Evolutionary conservation across 2,797 vertebrate genomes (phyloP), one percentile per base, ranked within the genome.

Genomic region (Sebastes iracundus): DNA sequence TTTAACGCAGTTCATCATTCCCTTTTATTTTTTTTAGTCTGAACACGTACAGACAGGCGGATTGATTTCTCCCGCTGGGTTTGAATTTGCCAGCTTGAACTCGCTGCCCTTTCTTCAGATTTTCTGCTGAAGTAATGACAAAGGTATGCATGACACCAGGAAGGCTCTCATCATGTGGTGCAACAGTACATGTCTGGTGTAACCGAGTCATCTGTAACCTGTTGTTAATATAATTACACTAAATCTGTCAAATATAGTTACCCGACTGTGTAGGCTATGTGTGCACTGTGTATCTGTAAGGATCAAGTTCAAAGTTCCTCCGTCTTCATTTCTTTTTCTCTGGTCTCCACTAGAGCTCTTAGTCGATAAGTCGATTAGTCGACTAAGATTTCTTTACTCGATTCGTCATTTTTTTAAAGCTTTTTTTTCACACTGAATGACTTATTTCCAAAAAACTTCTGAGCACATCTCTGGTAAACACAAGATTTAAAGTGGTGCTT

Each of bases 1-100:
- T 87, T 84, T 60, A 84, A 59, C 3, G 12, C 32, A 11, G 13
- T 20, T 69, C 61, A 82, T 81, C 23, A 70, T 63, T 77, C 73
- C 75, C 5, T 77, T 65, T 59, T 30, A 72, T 56, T 46, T 67
- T 67, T 27, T 78, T 63, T 7, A 13, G 58, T 72, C 69, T 65
- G 76, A 52, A 59, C 60, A 53, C n/a, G 18, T 70, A 23, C 9
- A 58, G 75, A 77, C 6, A 1, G 38, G 42, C 1, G 12, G 23
- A 84, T 32, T 27, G 59, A 82, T 83, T 74, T 77, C 28, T 58
- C 61, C 71, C 20, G 4, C 42, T 23, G 18, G 23, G 28, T 73
- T 63, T 35, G 35, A 38, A 18, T 46, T 68, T 69, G 66, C 75
- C 63, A 81, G 16, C 11, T 20, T 72, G 13, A 68, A 62, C 23